Base-by-base conservation (phyloP, 2,888 invertebrate species). In the Colostygia pectinataria region DNA sequence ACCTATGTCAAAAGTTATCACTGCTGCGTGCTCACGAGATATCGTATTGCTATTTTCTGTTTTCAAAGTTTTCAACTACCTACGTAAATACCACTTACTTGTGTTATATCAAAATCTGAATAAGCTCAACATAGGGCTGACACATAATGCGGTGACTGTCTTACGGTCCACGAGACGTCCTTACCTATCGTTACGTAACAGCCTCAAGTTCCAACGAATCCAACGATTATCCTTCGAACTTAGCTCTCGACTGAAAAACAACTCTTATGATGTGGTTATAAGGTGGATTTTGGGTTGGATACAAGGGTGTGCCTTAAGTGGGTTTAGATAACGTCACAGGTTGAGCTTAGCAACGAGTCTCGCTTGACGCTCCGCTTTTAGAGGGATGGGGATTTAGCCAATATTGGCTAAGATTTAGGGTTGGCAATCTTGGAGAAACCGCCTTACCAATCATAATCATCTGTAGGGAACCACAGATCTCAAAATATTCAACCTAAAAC, bases 281-380 rank as follows among this genome's bases (percentile, higher is more conserved):
- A 42, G 39, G 56, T 27, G 24, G 41, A 52, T 57, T 55, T 63
- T 56, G 32, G 13, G 13, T 15, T 45, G 46, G 52, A 55, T 49
- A 59, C 54, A 63, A 66, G 67, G 68, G 63, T 67, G 61, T 58
- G 58, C 69, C 73, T 51, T 57, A 55, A 66, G 65, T 57, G 65
- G 69, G 65, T 65, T 66, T 66, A 71, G 87, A 88, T 88, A 86
- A 85, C 79, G 85, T 83, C 83, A 86, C 87, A 87, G 86, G 79
- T 79, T 65, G 71, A 59, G 86, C 84, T 84, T 85, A 86, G 87
- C 80, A 85, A 71, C 74, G 76, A 77, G 77, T 83, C 76, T 75
- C 83, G 85, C 84, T 87, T 84, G 85, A 84, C 83, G 86, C 80
- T 82, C 63, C 74, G 83, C 80, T 80, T 74, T 63, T 66, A 67